Percentiles rank a stretch among this genome's conserved stretches.
Conservation (phyloP, 2,888 invertebrate species). For the Parascotia fuliginaria region DNA sequence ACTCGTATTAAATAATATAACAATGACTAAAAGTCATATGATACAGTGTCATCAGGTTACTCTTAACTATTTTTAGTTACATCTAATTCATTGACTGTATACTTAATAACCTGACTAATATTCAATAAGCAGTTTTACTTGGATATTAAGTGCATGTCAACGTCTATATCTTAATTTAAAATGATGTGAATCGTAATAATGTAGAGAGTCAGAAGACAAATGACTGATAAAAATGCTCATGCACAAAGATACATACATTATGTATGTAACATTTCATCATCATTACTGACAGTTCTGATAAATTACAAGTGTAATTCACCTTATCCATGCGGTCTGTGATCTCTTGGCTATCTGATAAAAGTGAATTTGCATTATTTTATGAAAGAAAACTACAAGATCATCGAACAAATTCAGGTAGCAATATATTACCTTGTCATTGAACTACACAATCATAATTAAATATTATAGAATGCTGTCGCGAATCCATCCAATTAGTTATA, state of each 20-base stretch:
- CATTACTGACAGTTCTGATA: constrained; percentile 32
- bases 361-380: constrained; percentile 4
- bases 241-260: not conserved
- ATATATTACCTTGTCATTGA: too few species aligned
- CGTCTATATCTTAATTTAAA: too few species aligned
- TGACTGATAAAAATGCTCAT: not conserved
- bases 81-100: too few species aligned
- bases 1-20: constrained; percentile 9
- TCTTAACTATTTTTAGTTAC: not conserved
- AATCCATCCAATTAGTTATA: too few species aligned
- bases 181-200: too few species aligned
- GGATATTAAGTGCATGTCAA: too few species aligned
- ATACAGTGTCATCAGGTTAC: constrained; percentile 1
- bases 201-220: not conserved
- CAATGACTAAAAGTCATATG: constrained; percentile 23
- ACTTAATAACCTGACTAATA: too few species aligned
- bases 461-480: too few species aligned
- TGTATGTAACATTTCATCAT: constrained; percentile 32
- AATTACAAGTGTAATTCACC: constrained; percentile 29
- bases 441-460: too few species aligned
- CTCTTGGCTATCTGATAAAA: constrained; percentile 28
- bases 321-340: constrained; percentile 15
- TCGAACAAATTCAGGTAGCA: too few species aligned
- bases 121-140: too few species aligned
- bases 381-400: too few species aligned